Base-by-base conservation (phyloP, 2,888 invertebrate species). In the Lasius fuliginosus region DNA sequence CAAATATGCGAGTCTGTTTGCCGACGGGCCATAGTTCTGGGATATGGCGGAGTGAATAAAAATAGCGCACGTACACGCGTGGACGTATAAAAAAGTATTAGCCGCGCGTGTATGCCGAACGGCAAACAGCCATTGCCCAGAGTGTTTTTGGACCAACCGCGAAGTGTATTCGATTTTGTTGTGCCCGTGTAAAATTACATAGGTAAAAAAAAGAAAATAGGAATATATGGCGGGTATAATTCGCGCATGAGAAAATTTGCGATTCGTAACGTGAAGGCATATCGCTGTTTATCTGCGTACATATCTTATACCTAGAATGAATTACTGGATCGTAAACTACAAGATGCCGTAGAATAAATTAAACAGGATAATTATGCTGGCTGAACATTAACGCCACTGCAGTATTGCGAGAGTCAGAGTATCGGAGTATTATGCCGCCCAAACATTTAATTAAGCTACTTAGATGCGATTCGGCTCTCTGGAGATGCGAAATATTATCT, bases 391-490 rank as follows among this genome's bases (percentile, higher is more conserved):
- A 79, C 73, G 33, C 46, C 58, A 33, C 18, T 58, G 23, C 46
- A 23, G 58, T 42, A 79, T 71, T 71, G 73, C 73, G 58, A 71
- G 58, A 71, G 71, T 79, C 73, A 27, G 73, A n/a, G 4, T 46
- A 46, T 46, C 3, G 40, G 73, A 30, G 58, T 60, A 58, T 79
- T 79, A 71, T 60, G 33, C 58, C 33, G 36, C 58, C 33, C 42
- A 42, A 79, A 79, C 73, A 60, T 81, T 73, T 81, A 71, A 81
- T 81, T 81, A 81, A 81, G 74, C 36, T 81, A 73, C 79, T 81
- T 81, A 81, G 79, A n/a, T 23, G 36, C 73, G 27, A 79, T 23
- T 73, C 46, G 42, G 15, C 60, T 33, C n/a, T 12, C 56, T 56
- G 60, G 11, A 46, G 42, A 60, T 40, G 15, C 42, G 33, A 69